A percentile compares a stretch with the other conserved stretches of the same genome.
Evolutionary conservation across 35 echinoderm and acorn worm genomes (phyloP).

Genomic region (Stichopus chloronotus): DNA sequence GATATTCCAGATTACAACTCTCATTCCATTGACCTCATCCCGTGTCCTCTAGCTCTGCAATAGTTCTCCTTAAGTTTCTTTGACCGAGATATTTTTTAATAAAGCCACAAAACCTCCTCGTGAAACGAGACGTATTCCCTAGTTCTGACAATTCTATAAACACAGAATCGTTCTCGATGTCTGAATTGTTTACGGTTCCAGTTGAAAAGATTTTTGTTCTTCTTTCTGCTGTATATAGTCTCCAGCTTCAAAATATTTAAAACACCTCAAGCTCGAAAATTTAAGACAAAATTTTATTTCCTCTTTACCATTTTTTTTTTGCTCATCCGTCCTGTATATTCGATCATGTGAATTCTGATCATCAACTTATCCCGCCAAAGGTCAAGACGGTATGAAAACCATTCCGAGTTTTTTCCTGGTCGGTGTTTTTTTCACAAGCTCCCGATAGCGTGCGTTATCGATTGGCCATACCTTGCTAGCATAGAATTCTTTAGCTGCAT

Average conservation of each 20-base stretch:
- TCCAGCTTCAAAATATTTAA: not conserved
- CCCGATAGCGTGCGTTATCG: not conserved
- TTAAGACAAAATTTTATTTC: not conserved
- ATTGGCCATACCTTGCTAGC: not conserved
- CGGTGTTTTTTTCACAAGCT: not conserved
- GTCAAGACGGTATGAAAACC: not conserved
- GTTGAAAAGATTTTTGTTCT: not conserved
- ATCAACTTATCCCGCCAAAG: not conserved
- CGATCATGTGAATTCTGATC: not conserved
- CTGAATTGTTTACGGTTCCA: not conserved
- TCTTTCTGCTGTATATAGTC: not conserved
- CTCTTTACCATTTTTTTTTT: not conserved
- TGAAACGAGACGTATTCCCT: not conserved
- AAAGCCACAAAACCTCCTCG: not conserved
- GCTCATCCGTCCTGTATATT: not conserved
- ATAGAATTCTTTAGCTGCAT: not conserved
- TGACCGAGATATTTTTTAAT: not conserved
- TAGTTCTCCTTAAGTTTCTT: not conserved
- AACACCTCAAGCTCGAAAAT: not conserved
- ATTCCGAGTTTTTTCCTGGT: not conserved
- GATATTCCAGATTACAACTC: not conserved
- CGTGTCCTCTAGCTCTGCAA: no score
- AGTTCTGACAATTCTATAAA: not conserved
- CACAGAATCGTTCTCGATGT: not conserved
- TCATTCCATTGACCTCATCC: not conserved